phyloP scores from a whole-genome alignment of 2,888 invertebrate genomes.

The Drosophila formosana region DNA sequence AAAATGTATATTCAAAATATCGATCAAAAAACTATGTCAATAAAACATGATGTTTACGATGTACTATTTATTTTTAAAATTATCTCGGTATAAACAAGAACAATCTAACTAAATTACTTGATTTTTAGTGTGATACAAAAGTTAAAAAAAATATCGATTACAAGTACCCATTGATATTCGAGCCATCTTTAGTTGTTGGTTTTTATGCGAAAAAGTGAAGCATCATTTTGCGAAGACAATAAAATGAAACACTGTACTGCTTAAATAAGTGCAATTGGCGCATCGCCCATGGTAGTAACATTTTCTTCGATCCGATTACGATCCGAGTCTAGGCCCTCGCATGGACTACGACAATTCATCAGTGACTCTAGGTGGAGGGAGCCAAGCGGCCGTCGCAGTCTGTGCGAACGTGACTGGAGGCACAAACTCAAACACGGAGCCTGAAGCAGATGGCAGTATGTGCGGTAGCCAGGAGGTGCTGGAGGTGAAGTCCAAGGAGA shows the following conservation, averaged over 20 bases:
- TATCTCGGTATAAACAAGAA: too few species aligned
- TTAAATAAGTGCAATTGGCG: constrained; percentile 7
- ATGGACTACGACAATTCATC: constrained; percentile 70
- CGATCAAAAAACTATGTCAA: neutral
- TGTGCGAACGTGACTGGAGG: constrained; percentile 41
- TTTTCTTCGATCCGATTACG: constrained; percentile 7
- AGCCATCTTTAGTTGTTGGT: constrained; percentile 71
- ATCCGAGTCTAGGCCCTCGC: constrained; percentile 7
- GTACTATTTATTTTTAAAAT: too few species aligned
- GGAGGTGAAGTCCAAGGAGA: constrained; percentile 74
- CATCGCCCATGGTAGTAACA: neutral
- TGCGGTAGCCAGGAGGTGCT: constrained; percentile 65
- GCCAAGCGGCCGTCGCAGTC: constrained; percentile 39
- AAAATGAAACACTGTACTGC: constrained; percentile 24
- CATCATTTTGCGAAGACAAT: constrained; percentile 5
- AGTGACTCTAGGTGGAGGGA: constrained; percentile 42
- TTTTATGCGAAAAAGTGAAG: constrained; percentile 61
- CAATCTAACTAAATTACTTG: too few species aligned
- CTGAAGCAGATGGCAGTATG: constrained; percentile 48
- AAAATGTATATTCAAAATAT: neutral
- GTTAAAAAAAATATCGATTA: neutral
- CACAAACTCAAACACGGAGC: constrained; percentile 38
- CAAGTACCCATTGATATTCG: constrained; percentile 30
- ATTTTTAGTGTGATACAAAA: neutral
- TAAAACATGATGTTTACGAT: too few species aligned